phyloP scores from a whole-genome alignment of 2,113 vertebrate genomes.

The Vimba vimba region DNA sequence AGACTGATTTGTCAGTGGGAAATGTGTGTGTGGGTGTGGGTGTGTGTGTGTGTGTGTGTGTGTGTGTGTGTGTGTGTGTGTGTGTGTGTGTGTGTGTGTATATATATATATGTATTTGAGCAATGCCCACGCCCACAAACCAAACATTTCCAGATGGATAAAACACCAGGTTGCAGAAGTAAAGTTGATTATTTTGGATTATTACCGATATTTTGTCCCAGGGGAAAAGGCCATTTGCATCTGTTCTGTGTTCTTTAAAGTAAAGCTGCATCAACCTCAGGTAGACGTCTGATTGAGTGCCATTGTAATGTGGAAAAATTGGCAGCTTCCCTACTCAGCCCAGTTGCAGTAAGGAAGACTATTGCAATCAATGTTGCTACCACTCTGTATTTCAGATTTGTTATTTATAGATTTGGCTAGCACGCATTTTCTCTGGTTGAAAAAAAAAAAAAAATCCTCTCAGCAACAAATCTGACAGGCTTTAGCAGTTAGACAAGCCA shows the following conservation, averaged over 20 bases:
- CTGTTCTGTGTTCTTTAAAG: neutral
- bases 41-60: too few species aligned
- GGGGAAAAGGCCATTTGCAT: constrained; percentile 11
- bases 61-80: too few species aligned
- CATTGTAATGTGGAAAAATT: constrained; percentile 34
- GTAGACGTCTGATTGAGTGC: constrained; percentile 43
- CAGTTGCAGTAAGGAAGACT: constrained; percentile 26
- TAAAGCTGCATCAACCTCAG: constrained; percentile 33
- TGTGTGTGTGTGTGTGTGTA: too few species aligned
- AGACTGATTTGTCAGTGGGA: neutral
- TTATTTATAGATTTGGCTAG: constrained; percentile 52
- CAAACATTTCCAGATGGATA: neutral
- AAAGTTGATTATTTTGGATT: too few species aligned
- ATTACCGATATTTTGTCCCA: neutral
- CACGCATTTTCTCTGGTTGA: constrained; percentile 27
- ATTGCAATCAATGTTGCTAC: constrained; percentile 46
- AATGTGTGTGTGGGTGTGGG: neutral
- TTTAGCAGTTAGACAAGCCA: constrained; percentile 19
- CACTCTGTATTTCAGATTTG: constrained; percentile 46
- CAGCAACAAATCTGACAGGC: constrained; percentile 47
- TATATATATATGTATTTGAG: too few species aligned
- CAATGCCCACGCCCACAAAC: neutral
- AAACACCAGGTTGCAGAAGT: neutral
- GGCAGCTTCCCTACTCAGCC: constrained; percentile 30
- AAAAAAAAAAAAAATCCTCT: constrained; percentile 15